These are phyloP conservation scores for Stictocephala bisonia DNA, from an alignment of 2,888 invertebrate species.

Conservation along the genomic window DNA sequence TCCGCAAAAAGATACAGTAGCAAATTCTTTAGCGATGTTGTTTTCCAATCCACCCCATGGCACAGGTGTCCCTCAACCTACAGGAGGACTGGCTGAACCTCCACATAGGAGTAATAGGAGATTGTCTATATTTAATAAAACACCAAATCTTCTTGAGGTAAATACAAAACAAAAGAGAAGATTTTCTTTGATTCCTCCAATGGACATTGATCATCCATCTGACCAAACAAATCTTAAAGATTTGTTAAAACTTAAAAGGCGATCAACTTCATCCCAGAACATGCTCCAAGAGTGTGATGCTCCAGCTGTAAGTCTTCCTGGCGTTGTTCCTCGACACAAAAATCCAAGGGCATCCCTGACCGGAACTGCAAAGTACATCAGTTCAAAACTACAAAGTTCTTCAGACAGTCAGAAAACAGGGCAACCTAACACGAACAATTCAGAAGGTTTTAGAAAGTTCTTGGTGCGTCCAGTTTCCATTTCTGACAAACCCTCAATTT, in stretches of 20 bases:
- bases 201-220: slow-evolving; percentile 43
- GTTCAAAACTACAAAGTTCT: slow-evolving; percentile 24
- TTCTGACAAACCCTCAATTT: neutral
- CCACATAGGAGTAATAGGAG: neutral
- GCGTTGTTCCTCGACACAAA: neutral
- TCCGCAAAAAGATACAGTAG: neutral
- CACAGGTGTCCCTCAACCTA: neutral
- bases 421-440: neutral
- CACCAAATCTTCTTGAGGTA: neutral
- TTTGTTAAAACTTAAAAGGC: neutral
- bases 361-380: slow-evolving; percentile 34
- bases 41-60: neutral
- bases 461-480: slow-evolving; percentile 23
- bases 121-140: neutral
- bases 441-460: slow-evolving; percentile 23
- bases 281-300: neutral
- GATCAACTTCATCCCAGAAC: slow-evolving; percentile 22
- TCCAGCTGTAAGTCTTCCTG: slow-evolving; percentile 16
- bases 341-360: slow-evolving; percentile 4
- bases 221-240: slow-evolving; percentile 13
- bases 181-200: slow-evolving; percentile 40
- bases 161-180: neutral
- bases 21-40: slow-evolving; percentile 7
- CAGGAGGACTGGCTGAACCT: neutral
- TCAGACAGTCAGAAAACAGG: neutral